Percentiles rank a stretch among this genome's conserved stretches.
Conservation (phyloP, 2,113 vertebrate species). For the Dascyllus trimaculatus region DNA sequence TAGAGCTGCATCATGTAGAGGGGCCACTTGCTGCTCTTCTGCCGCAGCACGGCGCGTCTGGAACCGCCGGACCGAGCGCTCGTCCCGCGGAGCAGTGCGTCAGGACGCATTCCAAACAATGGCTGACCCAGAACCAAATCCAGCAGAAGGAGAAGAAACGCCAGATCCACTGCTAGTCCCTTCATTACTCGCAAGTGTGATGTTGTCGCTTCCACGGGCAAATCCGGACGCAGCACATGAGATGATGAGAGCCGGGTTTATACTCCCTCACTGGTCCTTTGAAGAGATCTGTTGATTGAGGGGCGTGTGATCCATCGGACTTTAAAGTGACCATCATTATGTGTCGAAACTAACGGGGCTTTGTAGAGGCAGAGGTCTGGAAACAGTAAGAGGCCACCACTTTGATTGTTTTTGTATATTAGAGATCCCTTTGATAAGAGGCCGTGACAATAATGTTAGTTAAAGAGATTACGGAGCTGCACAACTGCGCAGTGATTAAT, state of each 20-base stretch:
- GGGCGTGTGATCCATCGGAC: conserved; percentile 74
- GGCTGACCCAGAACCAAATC: conserved; percentile 23
- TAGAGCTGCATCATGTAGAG: conserved; percentile 91
- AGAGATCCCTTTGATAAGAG: conserved; percentile 69
- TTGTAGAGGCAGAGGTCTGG: conserved; percentile 75
- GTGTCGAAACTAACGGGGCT: conserved; percentile 77
- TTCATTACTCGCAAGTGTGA: conserved; percentile 53
- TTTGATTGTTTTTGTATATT: conserved; percentile 54
- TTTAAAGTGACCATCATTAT: conserved; percentile 51
- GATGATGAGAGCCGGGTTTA: conserved; percentile 34
- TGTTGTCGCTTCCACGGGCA: conserved; percentile 27
- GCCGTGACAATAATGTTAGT: conserved; percentile 68
- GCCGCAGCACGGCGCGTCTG: conserved; percentile 23
- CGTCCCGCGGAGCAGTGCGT: conserved; percentile 41
- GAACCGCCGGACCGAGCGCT: conserved; percentile 2
- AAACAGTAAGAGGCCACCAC: conserved; percentile 37
- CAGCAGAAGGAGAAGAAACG: conserved; percentile 62
- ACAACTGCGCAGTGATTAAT: conserved; percentile 78
- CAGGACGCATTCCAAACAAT: conserved; percentile 16
- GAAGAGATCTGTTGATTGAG: conserved; percentile 70
- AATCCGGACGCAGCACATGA: conserved; percentile 13
- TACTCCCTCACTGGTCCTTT: conserved; percentile 59
- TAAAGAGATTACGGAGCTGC: conserved; percentile 76
- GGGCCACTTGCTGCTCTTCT: conserved; percentile 68
- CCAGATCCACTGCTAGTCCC: conserved; percentile 36